Percentiles rank a stretch among this genome's conserved stretches.
phyloP scores from a whole-genome alignment of 2,888 invertebrate genomes.

The Sepiola atlantica region DNA sequence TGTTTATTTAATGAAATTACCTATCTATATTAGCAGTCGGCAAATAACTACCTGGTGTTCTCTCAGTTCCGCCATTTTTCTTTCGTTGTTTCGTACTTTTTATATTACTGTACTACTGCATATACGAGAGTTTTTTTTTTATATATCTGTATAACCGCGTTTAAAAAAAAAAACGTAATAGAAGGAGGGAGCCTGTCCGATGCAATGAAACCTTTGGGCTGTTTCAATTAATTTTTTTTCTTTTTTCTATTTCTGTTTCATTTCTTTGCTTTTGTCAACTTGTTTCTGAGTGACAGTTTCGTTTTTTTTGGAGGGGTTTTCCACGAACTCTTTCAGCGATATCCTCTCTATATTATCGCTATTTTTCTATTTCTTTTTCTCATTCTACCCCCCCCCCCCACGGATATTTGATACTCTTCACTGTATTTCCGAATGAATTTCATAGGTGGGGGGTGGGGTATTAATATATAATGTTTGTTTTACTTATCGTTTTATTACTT shows the following conservation, averaged over 20 bases:
- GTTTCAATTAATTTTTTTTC: not conserved
- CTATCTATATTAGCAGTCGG: too few species aligned
- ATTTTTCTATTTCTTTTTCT: not conserved
- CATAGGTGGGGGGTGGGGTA: not conserved
- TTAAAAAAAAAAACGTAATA: too few species aligned
- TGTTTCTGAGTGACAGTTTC: not conserved
- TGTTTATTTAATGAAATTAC: too few species aligned
- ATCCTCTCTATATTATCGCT: not conserved
- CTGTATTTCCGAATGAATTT: not conserved
- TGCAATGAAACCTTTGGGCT: not conserved
- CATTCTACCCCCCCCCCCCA: not conserved
- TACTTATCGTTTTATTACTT: not conserved
- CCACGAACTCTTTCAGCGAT: not conserved
- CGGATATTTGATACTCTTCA: not conserved
- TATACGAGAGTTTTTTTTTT: not conserved
- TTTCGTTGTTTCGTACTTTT: not conserved
- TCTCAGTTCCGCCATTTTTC: not conserved
- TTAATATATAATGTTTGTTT: not conserved
- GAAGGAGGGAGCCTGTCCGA: not conserved
- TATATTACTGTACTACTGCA: not conserved
- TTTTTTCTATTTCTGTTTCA: not conserved
- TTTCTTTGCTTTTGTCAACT: not conserved
- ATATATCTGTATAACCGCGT: not conserved
- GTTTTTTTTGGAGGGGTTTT: too few species aligned
- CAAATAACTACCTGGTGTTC: accelerated